phyloP scores from a whole-genome alignment of 2,888 invertebrate species.

The Operophtera brumata region DNA sequence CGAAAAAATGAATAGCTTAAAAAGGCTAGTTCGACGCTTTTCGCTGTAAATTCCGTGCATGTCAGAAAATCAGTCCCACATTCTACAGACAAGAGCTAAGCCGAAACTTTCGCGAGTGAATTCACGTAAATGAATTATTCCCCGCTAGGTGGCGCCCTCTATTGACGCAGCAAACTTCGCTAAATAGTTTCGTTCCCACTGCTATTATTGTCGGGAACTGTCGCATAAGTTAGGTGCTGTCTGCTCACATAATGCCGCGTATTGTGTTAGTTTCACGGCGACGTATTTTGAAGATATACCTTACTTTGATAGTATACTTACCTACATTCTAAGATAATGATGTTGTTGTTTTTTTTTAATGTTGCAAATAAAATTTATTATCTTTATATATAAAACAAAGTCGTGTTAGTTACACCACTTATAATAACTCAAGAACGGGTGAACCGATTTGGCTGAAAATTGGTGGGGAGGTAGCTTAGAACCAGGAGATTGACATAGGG shows the following conservation, averaged over 20 bases:
- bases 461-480: too few species aligned
- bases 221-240: conserved; percentile 63
- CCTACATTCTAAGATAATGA: too few species aligned
- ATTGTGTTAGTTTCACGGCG: conserved; percentile 13
- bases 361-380: too few species aligned
- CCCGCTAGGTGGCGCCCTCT: conserved; percentile 66
- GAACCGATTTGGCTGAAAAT: too few species aligned
- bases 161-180: conserved; percentile 75
- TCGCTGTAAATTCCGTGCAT: background rate
- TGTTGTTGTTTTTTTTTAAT: too few species aligned
- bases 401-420: too few species aligned
- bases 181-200: conserved; percentile 77
- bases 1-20: too few species aligned
- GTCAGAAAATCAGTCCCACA: conserved; percentile 9
- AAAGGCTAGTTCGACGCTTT: too few species aligned
- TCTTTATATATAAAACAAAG: too few species aligned
- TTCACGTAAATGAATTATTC: conserved; percentile 76
- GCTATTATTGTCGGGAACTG: conserved; percentile 75
- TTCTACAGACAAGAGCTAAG: conserved; percentile 6
- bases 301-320: too few species aligned
- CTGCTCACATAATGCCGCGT: conserved; percentile 49
- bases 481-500: too few species aligned
- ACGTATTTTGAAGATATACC: background rate
- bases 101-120: conserved; percentile 58
- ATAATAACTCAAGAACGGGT: too few species aligned